These are phyloP conservation scores for Anas bernieri DNA, from an alignment of 2,797 vertebrate genomes.

Conservation along the genomic window DNA sequence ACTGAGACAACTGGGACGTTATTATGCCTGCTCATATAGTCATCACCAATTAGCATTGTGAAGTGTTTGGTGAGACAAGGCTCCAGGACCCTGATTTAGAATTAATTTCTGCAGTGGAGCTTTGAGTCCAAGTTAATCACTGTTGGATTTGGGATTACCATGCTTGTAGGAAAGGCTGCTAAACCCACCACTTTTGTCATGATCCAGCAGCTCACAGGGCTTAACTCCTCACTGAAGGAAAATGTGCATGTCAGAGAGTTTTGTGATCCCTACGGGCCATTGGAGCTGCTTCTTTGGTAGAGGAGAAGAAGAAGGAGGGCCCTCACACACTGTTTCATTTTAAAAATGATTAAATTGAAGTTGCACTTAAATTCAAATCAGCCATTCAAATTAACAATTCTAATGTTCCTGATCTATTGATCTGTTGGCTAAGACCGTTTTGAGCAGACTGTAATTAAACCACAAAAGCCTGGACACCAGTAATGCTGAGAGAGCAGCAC, in stretches of 20 bases:
- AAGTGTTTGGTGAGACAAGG: slow-evolving; percentile 22
- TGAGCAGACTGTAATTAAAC: slow-evolving; percentile 68
- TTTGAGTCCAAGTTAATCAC: slow-evolving; percentile 56
- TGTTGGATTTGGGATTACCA: slow-evolving; percentile 66
- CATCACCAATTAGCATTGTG: not conserved
- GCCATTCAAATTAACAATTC: slow-evolving; percentile 70
- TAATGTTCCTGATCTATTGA: slow-evolving; percentile 69
- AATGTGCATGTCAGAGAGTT: slow-evolving; percentile 42
- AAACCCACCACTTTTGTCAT: slow-evolving; percentile 47
- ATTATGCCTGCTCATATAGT: not conserved
- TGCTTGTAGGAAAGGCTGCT: slow-evolving; percentile 48
- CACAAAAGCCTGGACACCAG: slow-evolving; percentile 58
- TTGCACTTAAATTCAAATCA: slow-evolving; percentile 74
- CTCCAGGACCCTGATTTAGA: slow-evolving; percentile 46
- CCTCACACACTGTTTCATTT: slow-evolving; percentile 16
- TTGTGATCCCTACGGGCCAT: not conserved
- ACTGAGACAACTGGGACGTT: not conserved
- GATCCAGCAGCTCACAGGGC: slow-evolving; percentile 51
- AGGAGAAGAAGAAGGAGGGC: not conserved
- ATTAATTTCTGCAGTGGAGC: slow-evolving; percentile 58
- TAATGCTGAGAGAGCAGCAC: not conserved
- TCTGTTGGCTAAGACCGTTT: slow-evolving; percentile 65
- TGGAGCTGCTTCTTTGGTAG: not conserved
- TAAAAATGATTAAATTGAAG: slow-evolving; percentile 64
- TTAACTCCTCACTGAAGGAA: slow-evolving; percentile 54